phyloP scores from a whole-genome alignment of 2,888 invertebrate genomes.

The Stenotaenia linearis region DNA sequence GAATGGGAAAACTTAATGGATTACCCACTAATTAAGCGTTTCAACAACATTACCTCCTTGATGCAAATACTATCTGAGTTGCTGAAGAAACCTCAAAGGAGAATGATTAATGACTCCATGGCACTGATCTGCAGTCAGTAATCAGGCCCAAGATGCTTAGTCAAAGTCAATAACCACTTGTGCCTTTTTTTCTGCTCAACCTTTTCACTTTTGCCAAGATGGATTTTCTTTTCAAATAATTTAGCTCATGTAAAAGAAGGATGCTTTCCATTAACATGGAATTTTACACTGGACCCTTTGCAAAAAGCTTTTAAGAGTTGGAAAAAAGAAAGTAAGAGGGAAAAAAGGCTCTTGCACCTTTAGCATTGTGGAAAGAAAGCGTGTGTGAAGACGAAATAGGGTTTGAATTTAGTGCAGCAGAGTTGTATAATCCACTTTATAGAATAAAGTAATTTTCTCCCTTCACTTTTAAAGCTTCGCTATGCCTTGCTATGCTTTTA shows the following conservation, averaged over 20 bases:
- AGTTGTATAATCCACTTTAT: background rate
- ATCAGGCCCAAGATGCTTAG: background rate
- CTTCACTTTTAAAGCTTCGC: background rate
- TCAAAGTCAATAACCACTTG: background rate
- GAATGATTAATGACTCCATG: background rate
- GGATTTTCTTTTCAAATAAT: background rate
- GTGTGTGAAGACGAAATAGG: background rate
- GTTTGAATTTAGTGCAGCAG: background rate
- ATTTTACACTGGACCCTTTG: background rate
- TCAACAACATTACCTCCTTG: constrained; percentile 4
- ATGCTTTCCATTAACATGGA: background rate
- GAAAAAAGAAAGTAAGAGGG: background rate
- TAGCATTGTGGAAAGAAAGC: background rate
- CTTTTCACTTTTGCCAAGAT: background rate
- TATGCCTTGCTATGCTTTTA: background rate
- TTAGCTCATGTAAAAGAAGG: background rate
- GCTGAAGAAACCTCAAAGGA: background rate
- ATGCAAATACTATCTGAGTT: constrained; percentile 4
- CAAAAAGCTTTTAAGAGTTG: background rate
- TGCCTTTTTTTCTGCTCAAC: background rate
- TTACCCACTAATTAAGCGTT: constrained; percentile 9
- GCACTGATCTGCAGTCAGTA: background rate
- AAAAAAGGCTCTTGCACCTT: background rate
- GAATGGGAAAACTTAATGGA: background rate
- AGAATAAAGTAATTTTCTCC: background rate